These are phyloP conservation scores for Creontiades dilutus DNA, from an alignment of 2,888 invertebrate genomes.

Conservation along the genomic window DNA sequence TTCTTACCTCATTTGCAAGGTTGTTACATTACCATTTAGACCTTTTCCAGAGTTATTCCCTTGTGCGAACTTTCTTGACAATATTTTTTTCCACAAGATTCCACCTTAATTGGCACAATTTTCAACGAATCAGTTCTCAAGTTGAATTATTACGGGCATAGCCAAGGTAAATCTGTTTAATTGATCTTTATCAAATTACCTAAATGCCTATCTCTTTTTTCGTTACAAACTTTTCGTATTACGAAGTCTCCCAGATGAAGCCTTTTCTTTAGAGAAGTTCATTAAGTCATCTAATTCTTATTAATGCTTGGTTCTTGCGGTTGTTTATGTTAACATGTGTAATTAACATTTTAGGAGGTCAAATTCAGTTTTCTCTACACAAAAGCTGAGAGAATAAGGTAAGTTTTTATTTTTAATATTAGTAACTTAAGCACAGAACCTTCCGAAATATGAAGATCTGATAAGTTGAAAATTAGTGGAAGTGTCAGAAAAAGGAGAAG, in stretches of 20 bases:
- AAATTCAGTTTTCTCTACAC: too few species aligned
- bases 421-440: too few species aligned
- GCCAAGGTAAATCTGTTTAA: slow-evolving; percentile 17
- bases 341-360: too few species aligned
- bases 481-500: too few species aligned
- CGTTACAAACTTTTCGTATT: not conserved
- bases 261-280: not conserved
- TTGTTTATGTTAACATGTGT: too few species aligned
- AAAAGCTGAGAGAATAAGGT: too few species aligned
- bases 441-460: too few species aligned
- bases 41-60: not conserved
- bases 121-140: slow-evolving; percentile 63
- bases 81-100: slow-evolving; percentile 47
- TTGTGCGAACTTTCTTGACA: slow-evolving; percentile 30
- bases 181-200: not conserved
- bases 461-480: too few species aligned
- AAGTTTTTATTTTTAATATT: too few species aligned
- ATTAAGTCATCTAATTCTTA: not conserved
- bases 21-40: slow-evolving; percentile 59
- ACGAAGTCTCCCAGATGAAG: not conserved
- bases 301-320: too few species aligned
- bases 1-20: slow-evolving; percentile 63
- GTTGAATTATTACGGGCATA: slow-evolving; percentile 2
- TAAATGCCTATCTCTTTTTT: not conserved
- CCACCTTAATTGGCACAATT: slow-evolving; percentile 55